phyloP scores from a whole-genome alignment of 2,797 vertebrate genomes.

The Lepidocolaptes lacrymiger region DNA sequence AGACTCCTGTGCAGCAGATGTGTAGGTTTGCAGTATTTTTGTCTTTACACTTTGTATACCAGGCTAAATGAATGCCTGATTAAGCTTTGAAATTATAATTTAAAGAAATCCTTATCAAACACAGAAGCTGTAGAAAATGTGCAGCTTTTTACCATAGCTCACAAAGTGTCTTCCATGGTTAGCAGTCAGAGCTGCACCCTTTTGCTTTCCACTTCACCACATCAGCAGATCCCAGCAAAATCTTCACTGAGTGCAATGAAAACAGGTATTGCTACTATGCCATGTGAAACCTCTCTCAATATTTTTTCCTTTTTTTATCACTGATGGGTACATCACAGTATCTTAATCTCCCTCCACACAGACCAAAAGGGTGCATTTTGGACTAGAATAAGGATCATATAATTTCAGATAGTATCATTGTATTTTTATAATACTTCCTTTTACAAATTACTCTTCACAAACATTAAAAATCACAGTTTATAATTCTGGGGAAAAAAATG shows the following conservation, averaged over 20 bases:
- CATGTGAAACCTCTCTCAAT: background rate
- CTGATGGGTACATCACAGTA: background rate
- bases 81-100: background rate
- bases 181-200: background rate
- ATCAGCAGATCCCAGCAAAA: background rate
- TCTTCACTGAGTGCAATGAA: background rate
- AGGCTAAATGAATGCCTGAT: background rate
- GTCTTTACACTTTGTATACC: background rate
- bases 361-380: background rate
- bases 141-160: background rate
- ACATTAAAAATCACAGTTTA: background rate
- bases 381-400: background rate
- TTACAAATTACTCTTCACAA: background rate
- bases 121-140: background rate
- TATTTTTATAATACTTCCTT: background rate
- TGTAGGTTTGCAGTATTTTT: background rate
- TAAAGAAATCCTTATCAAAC: background rate
- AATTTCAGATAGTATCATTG: background rate
- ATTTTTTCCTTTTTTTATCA: background rate
- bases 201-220: background rate
- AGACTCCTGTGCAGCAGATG: background rate
- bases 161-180: background rate
- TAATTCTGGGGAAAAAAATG: background rate
- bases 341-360: background rate
- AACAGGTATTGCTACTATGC: background rate